These are phyloP conservation scores for Tyrannus savana DNA, from an alignment of 2,113 vertebrate species.

Conservation along the genomic window DNA sequence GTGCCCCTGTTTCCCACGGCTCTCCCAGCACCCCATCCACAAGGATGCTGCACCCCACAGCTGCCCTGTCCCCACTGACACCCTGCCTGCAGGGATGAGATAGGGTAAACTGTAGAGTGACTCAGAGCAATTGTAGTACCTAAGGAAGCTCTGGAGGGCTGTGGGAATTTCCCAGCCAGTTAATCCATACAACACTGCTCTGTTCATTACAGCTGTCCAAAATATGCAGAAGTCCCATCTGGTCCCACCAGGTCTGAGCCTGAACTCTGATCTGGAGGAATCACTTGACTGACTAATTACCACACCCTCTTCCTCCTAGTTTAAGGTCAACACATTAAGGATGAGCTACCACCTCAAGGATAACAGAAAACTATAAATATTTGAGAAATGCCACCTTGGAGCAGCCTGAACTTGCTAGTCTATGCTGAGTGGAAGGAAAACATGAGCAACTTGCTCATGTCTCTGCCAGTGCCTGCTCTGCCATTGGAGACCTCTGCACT, in stretches of 20 bases:
- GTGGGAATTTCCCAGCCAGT: slow-evolving; percentile 50
- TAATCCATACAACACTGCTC: slow-evolving; percentile 55
- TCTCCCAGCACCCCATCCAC: neutral
- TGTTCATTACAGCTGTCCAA: slow-evolving; percentile 68
- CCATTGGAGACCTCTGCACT: neutral
- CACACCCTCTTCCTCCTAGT: slow-evolving; percentile 40
- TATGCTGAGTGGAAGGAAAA: fast-evolving
- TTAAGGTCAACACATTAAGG: slow-evolving; percentile 14
- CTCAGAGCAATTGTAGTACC: neutral
- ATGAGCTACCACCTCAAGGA: slow-evolving; percentile 36
- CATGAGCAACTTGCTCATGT: neutral
- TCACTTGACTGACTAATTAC: slow-evolving; percentile 51
- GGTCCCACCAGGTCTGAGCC: slow-evolving; percentile 14
- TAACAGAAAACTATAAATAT: slow-evolving; percentile 51
- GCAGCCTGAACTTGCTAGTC: neutral
- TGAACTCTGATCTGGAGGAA: neutral
- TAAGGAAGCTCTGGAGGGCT: slow-evolving; percentile 19
- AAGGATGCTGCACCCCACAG: fast-evolving
- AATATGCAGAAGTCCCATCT: slow-evolving; percentile 68
- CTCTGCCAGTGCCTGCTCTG: neutral
- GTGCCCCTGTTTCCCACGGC: too few relatives aligned
- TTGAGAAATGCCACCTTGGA: slow-evolving; percentile 16
- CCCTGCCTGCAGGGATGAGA: neutral
- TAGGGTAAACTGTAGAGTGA: neutral
- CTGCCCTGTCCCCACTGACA: fast-evolving